Conservation (phyloP, 2,113 vertebrate species). For the Nibea coibor region DNA sequence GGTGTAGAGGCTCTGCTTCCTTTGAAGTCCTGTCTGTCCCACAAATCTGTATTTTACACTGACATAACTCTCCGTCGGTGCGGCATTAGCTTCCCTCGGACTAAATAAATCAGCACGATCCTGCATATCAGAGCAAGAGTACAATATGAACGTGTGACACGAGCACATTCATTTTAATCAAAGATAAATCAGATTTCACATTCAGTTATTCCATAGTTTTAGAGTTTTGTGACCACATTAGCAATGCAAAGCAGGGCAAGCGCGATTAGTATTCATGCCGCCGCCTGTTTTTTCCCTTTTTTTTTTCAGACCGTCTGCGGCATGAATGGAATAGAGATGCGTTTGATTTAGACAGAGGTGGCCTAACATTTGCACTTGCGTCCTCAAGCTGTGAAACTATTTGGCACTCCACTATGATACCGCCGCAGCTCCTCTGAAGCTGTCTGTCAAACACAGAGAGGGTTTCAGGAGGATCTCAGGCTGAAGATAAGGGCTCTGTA, state of each 20-base stretch:
- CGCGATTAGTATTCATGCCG: constrained; percentile 34
- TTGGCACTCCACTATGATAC: constrained; percentile 22
- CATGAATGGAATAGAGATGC: constrained; percentile 47
- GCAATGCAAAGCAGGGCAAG: constrained; percentile 32
- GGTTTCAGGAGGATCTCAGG: background rate
- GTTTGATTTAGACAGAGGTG: constrained; percentile 46
- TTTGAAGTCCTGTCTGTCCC: constrained; percentile 30
- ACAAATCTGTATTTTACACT: constrained; percentile 25
- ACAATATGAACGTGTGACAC: background rate
- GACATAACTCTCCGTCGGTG: constrained; percentile 14
- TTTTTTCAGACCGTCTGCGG: constrained; percentile 27
- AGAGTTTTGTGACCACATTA: constrained; percentile 34
- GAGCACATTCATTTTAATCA: constrained; percentile 10
- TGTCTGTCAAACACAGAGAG: constrained; percentile 4
- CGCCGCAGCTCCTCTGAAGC: background rate
- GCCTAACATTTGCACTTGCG: constrained; percentile 43
- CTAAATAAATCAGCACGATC: background rate
- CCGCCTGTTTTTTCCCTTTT: background rate
- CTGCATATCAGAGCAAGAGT: constrained; percentile 13
- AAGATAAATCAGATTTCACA: constrained; percentile 32
- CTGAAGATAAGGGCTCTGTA: background rate
- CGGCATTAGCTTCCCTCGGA: background rate
- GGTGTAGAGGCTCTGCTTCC: constrained; percentile 23
- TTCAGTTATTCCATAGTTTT: constrained; percentile 14
- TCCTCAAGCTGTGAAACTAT: constrained; percentile 46